These are phyloP conservation scores for Formica selysi DNA, from an alignment of 1,140 invertebrate species.

Conservation along the genomic window DNA sequence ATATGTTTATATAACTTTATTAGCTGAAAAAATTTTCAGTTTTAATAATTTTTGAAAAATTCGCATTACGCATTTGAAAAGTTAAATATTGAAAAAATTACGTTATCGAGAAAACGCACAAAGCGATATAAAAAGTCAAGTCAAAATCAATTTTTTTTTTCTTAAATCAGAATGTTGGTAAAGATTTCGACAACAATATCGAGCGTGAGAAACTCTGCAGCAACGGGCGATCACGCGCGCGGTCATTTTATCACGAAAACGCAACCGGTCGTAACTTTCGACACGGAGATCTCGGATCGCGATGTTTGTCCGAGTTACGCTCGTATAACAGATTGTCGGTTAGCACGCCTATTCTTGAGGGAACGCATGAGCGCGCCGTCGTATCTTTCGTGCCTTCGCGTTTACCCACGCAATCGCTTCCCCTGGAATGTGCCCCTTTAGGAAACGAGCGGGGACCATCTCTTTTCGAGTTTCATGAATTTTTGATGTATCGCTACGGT, in stretches of 20 bases:
- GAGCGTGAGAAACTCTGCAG: conserved; percentile 35
- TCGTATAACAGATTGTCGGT: conserved; percentile 67
- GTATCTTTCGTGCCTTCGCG: conserved; percentile 59
- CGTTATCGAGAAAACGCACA: neutral
- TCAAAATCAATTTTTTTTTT: neutral
- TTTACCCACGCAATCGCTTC: conserved; percentile 52
- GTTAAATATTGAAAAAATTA: no score
- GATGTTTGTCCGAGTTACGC: conserved; percentile 70
- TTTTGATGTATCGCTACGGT: conserved; percentile 51
- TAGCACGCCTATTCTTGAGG: conserved; percentile 58
- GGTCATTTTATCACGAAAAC: conserved; percentile 56
- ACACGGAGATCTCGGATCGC: conserved; percentile 46
- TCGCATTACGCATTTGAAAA: neutral
- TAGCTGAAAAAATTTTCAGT: neutral
- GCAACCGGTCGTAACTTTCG: conserved; percentile 53
- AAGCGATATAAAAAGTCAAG: neutral
- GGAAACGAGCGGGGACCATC: neutral
- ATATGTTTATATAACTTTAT: conserved; percentile 6
- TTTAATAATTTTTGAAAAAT: neutral
- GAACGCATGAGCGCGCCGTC: conserved; percentile 1
- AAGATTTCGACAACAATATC: conserved; percentile 21
- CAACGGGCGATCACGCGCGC: conserved; percentile 4
- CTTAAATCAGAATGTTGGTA: neutral
- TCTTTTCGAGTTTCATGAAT: conserved; percentile 61
- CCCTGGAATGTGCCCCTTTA: neutral